Base-by-base conservation (phyloP, 2,797 vertebrate species). In the Hippopotamyrus pictus region DNA sequence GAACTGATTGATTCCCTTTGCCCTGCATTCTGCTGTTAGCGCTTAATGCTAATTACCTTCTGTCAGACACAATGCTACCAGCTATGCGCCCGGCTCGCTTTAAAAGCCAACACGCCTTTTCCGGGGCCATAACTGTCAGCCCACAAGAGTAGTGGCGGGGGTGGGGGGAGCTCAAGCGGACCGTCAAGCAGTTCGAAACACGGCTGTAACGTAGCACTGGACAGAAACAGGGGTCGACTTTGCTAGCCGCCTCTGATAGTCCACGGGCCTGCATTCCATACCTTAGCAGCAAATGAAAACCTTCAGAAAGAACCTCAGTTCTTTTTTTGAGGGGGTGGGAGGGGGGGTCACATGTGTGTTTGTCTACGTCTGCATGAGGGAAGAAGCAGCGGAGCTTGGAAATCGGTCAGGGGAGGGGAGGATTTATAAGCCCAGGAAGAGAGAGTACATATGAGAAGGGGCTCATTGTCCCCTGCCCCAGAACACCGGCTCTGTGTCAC, bases 391-490 rank as follows among this genome's bases (percentile, higher is more conserved):
- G 25, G 92, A 69, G 53, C 88, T 41, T 87, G 79, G 90, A 84
- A 89, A 84, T 76, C 62, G 83, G 83, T 22, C 59, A 86, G 62
- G 29, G 76, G 87, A 76, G 88, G 22, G 87, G 89, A 88, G 79
- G 85, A 89, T 90, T 90, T 93, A 90, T 91, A 91, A 92, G 91
- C 91, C 41, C 88, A 89, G 90, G 92, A 94, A 91, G 93, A 93
- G 92, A 94, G 92, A 92, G 94, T 94, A 95, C 95, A 95, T 93
- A 95, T 93, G 92, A 93, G 91, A 93, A 92, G 90, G 91, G 92
- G 90, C 92, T 88, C 88, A 90, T 91, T 94, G 93, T 91, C 93
- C 91, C 89, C 93, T 93, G 93, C 95, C 93, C 94, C 91, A 92
- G 93, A 93, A 94, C 89, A 88, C 73, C 17, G 85, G 87, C 93